These are phyloP conservation scores for Phenganax marumi DNA, from an alignment of 92 coral and sea anemone species.

Conservation along the genomic window DNA sequence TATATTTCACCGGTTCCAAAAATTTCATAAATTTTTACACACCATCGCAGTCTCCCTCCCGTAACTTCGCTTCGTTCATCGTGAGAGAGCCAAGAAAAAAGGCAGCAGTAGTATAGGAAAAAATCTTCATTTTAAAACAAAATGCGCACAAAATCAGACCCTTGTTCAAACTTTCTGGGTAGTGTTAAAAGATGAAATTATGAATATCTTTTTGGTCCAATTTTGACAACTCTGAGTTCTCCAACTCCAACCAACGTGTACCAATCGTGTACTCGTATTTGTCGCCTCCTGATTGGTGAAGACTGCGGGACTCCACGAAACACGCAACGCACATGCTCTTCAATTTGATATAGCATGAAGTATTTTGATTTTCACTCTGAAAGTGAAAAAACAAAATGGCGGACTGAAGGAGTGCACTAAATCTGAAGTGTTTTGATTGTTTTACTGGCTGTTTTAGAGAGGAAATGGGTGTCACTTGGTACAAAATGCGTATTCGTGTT, in stretches of 20 bases:
- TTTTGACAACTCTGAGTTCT: not conserved
- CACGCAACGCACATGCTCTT: slow-evolving; percentile 1
- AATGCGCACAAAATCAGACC: slow-evolving; percentile 25
- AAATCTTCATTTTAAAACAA: slow-evolving; percentile 19
- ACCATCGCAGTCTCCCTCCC: slow-evolving; percentile 96
- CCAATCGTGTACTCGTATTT: slow-evolving; percentile 87
- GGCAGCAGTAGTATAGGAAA: slow-evolving; percentile 49
- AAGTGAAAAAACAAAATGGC: slow-evolving; percentile 16
- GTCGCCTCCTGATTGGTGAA: slow-evolving; percentile 89
- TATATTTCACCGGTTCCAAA: not conserved
- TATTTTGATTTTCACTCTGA: not conserved
- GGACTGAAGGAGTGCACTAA: slow-evolving; percentile 12
- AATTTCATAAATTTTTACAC: not conserved
- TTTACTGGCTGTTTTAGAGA: not conserved
- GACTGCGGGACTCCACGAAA: not conserved
- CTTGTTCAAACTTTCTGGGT: not conserved
- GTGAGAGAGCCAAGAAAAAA: slow-evolving; percentile 62
- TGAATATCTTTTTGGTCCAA: not conserved
- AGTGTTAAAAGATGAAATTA: not conserved
- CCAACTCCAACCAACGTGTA: slow-evolving; percentile 47
- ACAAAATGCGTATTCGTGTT: not conserved
- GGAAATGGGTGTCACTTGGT: slow-evolving; percentile 40
- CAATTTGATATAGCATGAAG: not conserved
- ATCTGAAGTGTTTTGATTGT: not conserved
- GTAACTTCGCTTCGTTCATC: slow-evolving; percentile 66